phyloP scores from a whole-genome alignment of 2,888 invertebrate genomes.

The Loripinus fragilis region DNA sequence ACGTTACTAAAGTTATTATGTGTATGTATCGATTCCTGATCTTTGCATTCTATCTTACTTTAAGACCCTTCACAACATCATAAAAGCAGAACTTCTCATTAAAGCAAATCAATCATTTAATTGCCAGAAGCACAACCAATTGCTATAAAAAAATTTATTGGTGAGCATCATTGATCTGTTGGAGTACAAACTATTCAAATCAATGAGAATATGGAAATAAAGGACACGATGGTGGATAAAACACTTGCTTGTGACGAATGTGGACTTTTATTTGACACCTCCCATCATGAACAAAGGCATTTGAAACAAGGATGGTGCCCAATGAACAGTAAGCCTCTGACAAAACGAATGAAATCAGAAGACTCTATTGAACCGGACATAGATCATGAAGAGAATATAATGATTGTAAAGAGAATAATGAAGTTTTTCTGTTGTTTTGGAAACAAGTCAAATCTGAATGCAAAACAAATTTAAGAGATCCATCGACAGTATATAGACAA shows the following conservation, averaged over 20 bases:
- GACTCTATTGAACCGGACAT: too few relatives aligned
- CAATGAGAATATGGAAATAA: neutral
- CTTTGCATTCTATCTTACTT: too few relatives aligned
- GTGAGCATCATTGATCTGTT: neutral
- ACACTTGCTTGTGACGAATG: slow-evolving; percentile 34
- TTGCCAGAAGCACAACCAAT: neutral
- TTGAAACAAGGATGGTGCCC: slow-evolving; percentile 14
- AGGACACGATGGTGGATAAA: slow-evolving; percentile 22
- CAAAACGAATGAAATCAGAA: too few relatives aligned
- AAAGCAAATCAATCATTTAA: slow-evolving; percentile 20
- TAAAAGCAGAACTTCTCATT: neutral
- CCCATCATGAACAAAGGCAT: slow-evolving; percentile 14
- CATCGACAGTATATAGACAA: too few relatives aligned
- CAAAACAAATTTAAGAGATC: too few relatives aligned
- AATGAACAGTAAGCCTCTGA: too few relatives aligned
- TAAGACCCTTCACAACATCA: slow-evolving; percentile 31
- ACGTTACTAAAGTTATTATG: too few relatives aligned
- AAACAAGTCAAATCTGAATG: too few relatives aligned
- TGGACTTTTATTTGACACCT: slow-evolving; percentile 32
- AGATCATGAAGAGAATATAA: too few relatives aligned
- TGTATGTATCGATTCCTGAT: too few relatives aligned
- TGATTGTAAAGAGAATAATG: too few relatives aligned
- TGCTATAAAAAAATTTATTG: slow-evolving; percentile 34
- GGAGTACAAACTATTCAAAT: slow-evolving; percentile 13
- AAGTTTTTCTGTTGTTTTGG: too few relatives aligned